These are phyloP conservation scores for Mobula birostris DNA, from an alignment of 2,113 vertebrate genomes.

Conservation along the genomic window DNA sequence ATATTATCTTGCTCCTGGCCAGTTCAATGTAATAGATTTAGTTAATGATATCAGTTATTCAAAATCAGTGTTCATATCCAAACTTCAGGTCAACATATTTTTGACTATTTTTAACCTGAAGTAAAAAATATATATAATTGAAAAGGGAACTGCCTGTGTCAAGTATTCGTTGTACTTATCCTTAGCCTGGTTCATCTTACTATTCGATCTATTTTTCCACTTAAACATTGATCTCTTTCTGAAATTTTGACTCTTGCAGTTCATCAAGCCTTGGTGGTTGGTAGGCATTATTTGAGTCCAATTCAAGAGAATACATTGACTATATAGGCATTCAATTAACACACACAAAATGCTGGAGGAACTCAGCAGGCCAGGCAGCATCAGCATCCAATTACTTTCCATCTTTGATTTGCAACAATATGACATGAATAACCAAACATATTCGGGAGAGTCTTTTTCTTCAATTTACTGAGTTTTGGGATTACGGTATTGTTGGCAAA, in stretches of 20 bases:
- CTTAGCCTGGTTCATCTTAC: background rate
- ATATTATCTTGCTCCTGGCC: constrained; percentile 46
- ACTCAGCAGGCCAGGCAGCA: background rate
- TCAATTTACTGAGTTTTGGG: too few relatives aligned
- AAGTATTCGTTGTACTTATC: background rate
- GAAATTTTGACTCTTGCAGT: background rate
- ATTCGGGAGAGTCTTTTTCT: too few relatives aligned
- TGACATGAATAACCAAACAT: too few relatives aligned
- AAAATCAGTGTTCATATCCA: background rate
- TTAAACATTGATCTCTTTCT: background rate
- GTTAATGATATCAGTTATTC: constrained; percentile 44
- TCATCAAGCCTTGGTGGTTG: background rate
- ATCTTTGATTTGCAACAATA: too few relatives aligned
- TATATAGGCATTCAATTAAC: too few relatives aligned
- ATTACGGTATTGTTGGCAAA: too few relatives aligned
- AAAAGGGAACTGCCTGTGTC: background rate
- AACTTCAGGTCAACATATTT: background rate
- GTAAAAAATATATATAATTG: background rate
- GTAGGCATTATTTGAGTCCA: background rate
- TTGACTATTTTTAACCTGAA: background rate
- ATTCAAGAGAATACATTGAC: background rate
- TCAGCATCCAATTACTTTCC: background rate
- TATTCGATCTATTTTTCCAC: background rate
- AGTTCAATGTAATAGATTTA: constrained; percentile 46
- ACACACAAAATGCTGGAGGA: background rate